These are phyloP conservation scores for Eristalinus aeneus DNA, from an alignment of 2,888 invertebrate species.

Conservation along the genomic window DNA sequence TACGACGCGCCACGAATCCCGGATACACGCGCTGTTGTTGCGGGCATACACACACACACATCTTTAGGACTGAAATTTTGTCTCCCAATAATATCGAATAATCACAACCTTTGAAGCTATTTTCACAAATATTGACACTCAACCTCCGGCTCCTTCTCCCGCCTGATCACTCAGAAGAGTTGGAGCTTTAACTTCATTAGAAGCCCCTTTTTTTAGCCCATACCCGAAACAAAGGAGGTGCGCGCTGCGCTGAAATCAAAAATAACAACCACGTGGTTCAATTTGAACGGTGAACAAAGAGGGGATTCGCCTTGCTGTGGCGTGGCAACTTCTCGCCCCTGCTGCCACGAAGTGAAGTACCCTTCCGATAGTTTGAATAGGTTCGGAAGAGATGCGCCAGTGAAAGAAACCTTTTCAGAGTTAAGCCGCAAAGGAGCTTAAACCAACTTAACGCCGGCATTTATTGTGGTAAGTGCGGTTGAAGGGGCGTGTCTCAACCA, in stretches of 20 bases:
- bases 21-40: background rate
- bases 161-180: background rate
- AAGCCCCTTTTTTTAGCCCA: background rate
- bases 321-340: background rate
- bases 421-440: slow-evolving; percentile 16
- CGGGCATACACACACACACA: background rate
- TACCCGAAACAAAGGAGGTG: background rate
- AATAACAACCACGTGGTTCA: slow-evolving; percentile 28
- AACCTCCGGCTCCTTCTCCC: background rate
- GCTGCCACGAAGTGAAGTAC: background rate
- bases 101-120: slow-evolving; percentile 36
- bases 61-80: background rate
- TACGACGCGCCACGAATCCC: slow-evolving; percentile 4
- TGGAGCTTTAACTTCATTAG: slow-evolving; percentile 15
- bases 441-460: slow-evolving; percentile 4
- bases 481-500: background rate
- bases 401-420: background rate
- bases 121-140: slow-evolving; percentile 42
- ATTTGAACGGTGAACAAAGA: slow-evolving; percentile 3
- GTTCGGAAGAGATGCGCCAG: background rate
- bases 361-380: background rate
- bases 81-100: slow-evolving; percentile 27
- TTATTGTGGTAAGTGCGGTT: background rate
- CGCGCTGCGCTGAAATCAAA: slow-evolving; percentile 17
- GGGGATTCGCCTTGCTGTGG: background rate